Base-by-base conservation (phyloP, 1,140 invertebrate species). In the Eurosta solidaginis region DNA sequence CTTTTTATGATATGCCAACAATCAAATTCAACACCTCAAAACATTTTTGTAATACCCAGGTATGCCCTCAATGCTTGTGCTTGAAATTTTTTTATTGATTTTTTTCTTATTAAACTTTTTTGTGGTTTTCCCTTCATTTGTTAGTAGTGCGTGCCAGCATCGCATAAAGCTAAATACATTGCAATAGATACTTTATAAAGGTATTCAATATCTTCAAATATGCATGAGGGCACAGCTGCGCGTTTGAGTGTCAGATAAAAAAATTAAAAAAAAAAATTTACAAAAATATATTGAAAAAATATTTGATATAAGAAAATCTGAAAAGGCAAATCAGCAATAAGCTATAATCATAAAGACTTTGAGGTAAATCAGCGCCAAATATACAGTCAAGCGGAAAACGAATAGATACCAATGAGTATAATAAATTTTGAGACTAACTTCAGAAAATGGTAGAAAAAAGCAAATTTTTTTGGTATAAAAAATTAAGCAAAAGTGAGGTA, bases 61-160 rank as follows among this genome's bases (percentile, higher is more conserved):
- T n/a, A n/a, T n/a, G n/a, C n/a, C 22, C 5, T 68, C 40, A 40
- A 1, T 47, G 14, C 45, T 14, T 17, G 14, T 47, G 14, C 45
- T 47, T 47, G 5, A 68, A 68, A 2, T 68, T 40, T 68, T 68
- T 68, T 52, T 22, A 25, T 52, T 20, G 14, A 25, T 27, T 0
- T 10, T 25, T 54, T 54, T 25, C 27, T 25, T 54, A 25, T 54
- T 27, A 10, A 3, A 1, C n/a, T 20, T 27, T 22, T 68, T 36
- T 40, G 20, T 68, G 33, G 20, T 68, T 68, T 68, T 40, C 59
- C 33, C 59, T 68, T 40, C 59, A 68, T 40, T 22, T n/a, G 29
- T 68, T n/a, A 68, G 59, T 68, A 33, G 59, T 68, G 59, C 59
- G 59, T 68, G 59, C 59, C 59, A 68, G 59, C 59, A 68, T 68